Percentiles rank a stretch among this genome's conserved stretches.
phyloP scores from a whole-genome alignment of 2,113 vertebrate species.

The Alouatta palliata region DNA sequence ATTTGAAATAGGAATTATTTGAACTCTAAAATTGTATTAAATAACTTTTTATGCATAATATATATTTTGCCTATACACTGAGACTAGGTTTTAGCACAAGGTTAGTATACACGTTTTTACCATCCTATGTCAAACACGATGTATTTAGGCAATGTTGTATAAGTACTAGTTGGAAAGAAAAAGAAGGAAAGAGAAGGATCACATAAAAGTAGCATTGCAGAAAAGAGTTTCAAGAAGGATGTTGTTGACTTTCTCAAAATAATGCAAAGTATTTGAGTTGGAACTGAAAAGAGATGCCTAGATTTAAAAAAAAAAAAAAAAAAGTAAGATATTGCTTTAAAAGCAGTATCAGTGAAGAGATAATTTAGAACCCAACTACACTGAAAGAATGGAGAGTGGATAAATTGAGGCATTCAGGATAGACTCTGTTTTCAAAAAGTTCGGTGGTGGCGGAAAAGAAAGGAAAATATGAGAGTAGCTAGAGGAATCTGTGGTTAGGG shows the following conservation, averaged over 20 bases:
- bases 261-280: not conserved
- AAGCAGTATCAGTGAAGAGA: not conserved
- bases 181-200: not conserved
- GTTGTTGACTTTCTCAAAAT: conserved; percentile 26
- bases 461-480: not conserved
- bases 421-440: not conserved
- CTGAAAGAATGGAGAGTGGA: not conserved
- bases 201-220: not conserved
- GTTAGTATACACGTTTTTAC: not conserved
- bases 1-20: conserved; percentile 9
- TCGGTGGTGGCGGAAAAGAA: not conserved
- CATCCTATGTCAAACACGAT: not conserved
- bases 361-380: not conserved
- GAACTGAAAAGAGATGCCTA: not conserved
- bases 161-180: not conserved
- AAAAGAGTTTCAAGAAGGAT: conserved; percentile 25
- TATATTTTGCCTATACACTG: not conserved
- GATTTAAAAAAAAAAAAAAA: not conserved
- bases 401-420: not conserved
- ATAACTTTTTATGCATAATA: not conserved
- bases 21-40: not conserved
- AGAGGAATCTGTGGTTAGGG: not conserved
- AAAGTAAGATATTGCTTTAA: not conserved
- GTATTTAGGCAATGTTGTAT: not conserved
- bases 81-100: not conserved